These are phyloP conservation scores for Oxyscelio sp. DNA, from an alignment of 2,888 invertebrate genomes.

Conservation along the genomic window DNA sequence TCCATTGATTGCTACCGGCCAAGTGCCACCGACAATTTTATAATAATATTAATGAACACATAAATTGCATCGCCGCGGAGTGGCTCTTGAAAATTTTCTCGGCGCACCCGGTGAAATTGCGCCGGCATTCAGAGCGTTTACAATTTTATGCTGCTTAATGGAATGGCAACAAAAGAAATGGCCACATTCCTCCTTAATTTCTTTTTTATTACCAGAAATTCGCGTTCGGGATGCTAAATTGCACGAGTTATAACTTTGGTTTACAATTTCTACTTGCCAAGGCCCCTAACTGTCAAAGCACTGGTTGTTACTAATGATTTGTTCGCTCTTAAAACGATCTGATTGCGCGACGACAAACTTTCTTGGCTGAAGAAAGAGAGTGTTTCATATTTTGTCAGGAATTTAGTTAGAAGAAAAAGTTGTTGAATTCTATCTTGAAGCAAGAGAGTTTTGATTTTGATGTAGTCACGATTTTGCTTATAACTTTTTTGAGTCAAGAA, in stretches of 20 bases:
- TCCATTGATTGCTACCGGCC: conserved; percentile 70
- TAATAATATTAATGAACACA: conserved; percentile 66
- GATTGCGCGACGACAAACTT: too few relatives aligned
- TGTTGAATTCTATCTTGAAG: too few relatives aligned
- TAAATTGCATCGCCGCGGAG: conserved; percentile 43
- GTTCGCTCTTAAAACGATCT: too few relatives aligned
- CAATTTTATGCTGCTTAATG: conserved; percentile 46
- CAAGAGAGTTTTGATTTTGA: too few relatives aligned
- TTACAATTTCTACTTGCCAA: conserved; percentile 25
- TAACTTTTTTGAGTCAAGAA: too few relatives aligned
- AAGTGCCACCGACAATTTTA: conserved; percentile 67
- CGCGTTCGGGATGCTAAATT: too few relatives aligned
- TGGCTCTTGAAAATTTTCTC: conserved; percentile 35
- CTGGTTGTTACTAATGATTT: too few relatives aligned
- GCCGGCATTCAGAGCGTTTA: conserved; percentile 63
- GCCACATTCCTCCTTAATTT: conserved; percentile 8
- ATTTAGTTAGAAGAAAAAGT: too few relatives aligned
- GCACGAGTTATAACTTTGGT: neutral
- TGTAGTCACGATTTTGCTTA: too few relatives aligned
- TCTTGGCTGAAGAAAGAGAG: too few relatives aligned
- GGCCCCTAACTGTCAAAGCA: too few relatives aligned
- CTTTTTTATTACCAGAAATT: conserved; percentile 52
- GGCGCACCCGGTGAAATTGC: conserved; percentile 53
- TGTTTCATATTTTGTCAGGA: too few relatives aligned
- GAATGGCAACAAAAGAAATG: conserved; percentile 42